A percentile compares a stretch with the other conserved stretches of the same genome.
These are phyloP conservation scores for Drosophila eohydei DNA, from an alignment of 2,888 invertebrate genomes.

Conservation along the genomic window DNA sequence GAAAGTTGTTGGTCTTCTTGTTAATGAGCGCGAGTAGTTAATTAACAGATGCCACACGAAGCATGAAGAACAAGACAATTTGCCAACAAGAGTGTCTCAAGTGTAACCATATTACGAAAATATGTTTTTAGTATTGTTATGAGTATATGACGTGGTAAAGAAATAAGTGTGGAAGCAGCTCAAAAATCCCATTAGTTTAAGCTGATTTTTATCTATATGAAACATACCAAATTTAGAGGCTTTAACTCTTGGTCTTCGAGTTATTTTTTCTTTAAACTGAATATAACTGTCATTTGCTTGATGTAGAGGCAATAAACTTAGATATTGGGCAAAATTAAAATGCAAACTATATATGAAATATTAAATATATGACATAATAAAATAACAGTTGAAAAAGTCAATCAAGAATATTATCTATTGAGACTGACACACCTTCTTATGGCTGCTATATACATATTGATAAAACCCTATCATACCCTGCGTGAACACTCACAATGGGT, in stretches of 20 bases:
- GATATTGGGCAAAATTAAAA: neutral
- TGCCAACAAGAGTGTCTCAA: conserved; percentile 44
- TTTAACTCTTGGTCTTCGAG: neutral
- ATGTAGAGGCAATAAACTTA: neutral
- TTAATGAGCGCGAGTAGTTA: conserved; percentile 39
- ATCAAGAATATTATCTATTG: neutral
- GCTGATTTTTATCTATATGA: neutral
- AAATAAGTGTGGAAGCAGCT: neutral
- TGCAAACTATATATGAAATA: too few species aligned
- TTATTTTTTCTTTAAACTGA: neutral
- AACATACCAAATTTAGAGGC: neutral
- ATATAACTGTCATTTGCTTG: too few species aligned
- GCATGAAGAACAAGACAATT: conserved; percentile 38
- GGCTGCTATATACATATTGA: neutral
- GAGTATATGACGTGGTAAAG: neutral
- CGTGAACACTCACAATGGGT: neutral
- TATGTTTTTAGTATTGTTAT: neutral
- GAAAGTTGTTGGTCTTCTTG: conserved; percentile 10
- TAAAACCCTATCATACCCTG: neutral
- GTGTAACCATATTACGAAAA: conserved; percentile 45
- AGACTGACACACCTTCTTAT: neutral
- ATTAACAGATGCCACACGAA: conserved; percentile 41
- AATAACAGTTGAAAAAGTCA: neutral
- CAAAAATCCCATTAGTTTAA: neutral
- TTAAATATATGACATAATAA: neutral